Evolutionary conservation across 2,888 invertebrate species (phyloP).

Genomic region (Philereme transversata): DNA sequence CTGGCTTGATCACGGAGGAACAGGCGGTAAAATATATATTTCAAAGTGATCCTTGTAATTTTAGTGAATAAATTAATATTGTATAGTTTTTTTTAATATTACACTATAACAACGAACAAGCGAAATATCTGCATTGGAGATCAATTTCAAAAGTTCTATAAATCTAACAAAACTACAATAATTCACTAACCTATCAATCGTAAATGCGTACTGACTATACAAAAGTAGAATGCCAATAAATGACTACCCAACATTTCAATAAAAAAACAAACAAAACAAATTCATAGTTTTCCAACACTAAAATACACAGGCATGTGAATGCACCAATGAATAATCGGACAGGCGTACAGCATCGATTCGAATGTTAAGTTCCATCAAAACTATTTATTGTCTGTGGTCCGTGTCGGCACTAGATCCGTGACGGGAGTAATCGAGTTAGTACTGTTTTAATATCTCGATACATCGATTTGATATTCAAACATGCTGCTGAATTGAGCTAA

Average conservation of each 20-base stretch:
- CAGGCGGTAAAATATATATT: too few relatives aligned
- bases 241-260: constrained; percentile 1
- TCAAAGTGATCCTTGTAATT: too few relatives aligned
- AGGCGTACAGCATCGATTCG: constrained; percentile 52
- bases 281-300: constrained; percentile 21
- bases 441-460: constrained; percentile 28
- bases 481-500: constrained; percentile 14
- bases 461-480: constrained; percentile 13
- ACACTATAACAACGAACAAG: too few relatives aligned
- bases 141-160: too few relatives aligned
- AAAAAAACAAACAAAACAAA: constrained; percentile 12
- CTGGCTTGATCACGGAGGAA: too few relatives aligned
- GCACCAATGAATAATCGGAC: constrained; percentile 42
- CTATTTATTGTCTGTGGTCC: constrained; percentile 21
- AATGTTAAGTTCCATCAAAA: constrained; percentile 44
- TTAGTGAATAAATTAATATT: too few relatives aligned
- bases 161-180: too few relatives aligned
- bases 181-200: too few relatives aligned
- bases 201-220: too few relatives aligned
- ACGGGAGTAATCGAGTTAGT: constrained; percentile 36
- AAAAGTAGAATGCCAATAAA: neutral
- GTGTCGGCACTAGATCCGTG: constrained; percentile 42
- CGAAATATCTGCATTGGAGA: too few relatives aligned
- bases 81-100: too few relatives aligned
- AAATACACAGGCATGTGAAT: constrained; percentile 22